phyloP scores from a whole-genome alignment of 2,797 vertebrate species.

The Periophthalmus magnuspinnatus region DNA sequence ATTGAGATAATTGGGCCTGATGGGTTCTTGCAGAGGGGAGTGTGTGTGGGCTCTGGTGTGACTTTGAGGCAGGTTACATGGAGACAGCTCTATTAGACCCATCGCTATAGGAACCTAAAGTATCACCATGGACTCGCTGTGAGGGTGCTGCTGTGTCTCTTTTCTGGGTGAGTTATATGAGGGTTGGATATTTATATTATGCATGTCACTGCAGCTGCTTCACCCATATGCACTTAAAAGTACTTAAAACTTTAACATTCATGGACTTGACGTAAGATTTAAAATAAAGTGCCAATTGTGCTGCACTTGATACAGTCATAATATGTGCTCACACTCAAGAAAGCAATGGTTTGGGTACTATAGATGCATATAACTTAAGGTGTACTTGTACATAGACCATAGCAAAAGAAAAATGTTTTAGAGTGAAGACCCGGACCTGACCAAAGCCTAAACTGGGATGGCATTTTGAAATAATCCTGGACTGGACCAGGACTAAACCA shows the following conservation, averaged over 20 bases:
- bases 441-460: too few relatives aligned
- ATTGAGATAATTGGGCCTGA: slow-evolving; percentile 19
- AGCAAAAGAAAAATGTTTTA: too few relatives aligned
- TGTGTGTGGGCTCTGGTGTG: slow-evolving; percentile 38
- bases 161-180: slow-evolving; percentile 60
- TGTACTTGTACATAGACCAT: too few relatives aligned
- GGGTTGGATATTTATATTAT: slow-evolving; percentile 62
- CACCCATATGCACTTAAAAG: slow-evolving; percentile 31
- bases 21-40: slow-evolving; percentile 28
- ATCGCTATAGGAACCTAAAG: slow-evolving; percentile 38
- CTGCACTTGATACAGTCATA: too few relatives aligned
- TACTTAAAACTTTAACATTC: not conserved
- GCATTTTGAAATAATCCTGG: not conserved
- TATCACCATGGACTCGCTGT: slow-evolving; percentile 44
- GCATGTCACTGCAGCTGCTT: slow-evolving; percentile 25
- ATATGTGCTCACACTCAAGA: too few relatives aligned
- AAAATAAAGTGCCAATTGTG: too few relatives aligned
- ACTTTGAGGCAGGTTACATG: slow-evolving; percentile 54
- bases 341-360: too few relatives aligned
- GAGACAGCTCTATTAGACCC: slow-evolving; percentile 44
- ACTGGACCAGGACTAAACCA: not conserved
- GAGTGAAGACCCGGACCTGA: too few relatives aligned
- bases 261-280: not conserved
- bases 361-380: too few relatives aligned
- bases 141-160: slow-evolving; percentile 61